Percentiles rank a stretch among this genome's conserved stretches.
Evolutionary conservation across 2,113 vertebrate species (phyloP).

Genomic region (Synodontis membranacea): DNA sequence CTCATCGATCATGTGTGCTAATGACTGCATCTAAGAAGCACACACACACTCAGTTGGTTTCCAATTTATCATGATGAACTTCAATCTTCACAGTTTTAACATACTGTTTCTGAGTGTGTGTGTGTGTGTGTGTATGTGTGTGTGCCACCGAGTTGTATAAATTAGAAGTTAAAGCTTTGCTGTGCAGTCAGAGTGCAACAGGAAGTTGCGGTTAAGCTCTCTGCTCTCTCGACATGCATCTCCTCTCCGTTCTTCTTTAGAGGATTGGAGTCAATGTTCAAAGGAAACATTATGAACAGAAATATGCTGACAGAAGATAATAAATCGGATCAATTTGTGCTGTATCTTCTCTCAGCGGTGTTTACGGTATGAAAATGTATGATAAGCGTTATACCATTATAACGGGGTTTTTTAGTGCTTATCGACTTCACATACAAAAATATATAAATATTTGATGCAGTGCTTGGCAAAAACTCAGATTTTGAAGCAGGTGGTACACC

Average conservation of each 20-base stretch:
- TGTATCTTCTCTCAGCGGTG: neutral
- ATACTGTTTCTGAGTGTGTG: neutral
- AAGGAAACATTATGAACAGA: neutral
- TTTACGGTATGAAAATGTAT: neutral
- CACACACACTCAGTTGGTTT: neutral
- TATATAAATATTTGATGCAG: neutral
- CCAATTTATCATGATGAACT: neutral
- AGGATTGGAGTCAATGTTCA: neutral
- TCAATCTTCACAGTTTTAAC: neutral
- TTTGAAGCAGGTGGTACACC: neutral
- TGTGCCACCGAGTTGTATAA: neutral
- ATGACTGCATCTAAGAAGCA: neutral
- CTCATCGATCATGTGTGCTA: neutral
- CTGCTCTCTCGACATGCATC: conserved; percentile 10
- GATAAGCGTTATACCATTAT: neutral
- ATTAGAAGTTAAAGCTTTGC: conserved; percentile 39
- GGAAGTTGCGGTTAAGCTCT: conserved; percentile 50
- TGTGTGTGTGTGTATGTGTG: neutral
- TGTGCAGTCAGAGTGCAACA: conserved; percentile 34
- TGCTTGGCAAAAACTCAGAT: too few species aligned
- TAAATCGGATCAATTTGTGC: neutral
- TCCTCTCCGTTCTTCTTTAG: neutral
- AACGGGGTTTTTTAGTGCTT: neutral
- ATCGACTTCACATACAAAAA: neutral
- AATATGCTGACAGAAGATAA: neutral